Conservation (phyloP, 1,140 invertebrate genomes). For the Euura lappo region DNA sequence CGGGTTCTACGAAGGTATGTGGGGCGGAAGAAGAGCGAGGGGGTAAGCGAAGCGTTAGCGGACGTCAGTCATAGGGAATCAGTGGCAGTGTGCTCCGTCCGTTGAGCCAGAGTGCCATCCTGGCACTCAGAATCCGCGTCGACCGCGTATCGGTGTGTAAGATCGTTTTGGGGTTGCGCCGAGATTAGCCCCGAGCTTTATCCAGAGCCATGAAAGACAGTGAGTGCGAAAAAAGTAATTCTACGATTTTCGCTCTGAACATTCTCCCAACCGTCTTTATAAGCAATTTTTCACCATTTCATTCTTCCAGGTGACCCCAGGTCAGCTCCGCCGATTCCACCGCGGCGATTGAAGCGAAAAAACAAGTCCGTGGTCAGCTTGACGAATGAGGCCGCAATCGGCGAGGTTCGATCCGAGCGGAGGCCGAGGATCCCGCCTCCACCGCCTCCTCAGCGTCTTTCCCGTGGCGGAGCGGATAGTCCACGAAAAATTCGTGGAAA, state of each 20-base stretch:
- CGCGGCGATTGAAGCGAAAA: constrained; percentile 50
- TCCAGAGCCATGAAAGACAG: constrained; percentile 2
- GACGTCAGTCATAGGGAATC: not conserved
- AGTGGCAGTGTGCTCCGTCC: not conserved
- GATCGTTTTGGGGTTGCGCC: not conserved
- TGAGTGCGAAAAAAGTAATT: not conserved
- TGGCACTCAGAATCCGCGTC: not conserved
- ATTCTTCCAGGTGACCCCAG: constrained; percentile 42
- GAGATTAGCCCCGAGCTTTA: not conserved
- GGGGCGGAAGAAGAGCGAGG: not conserved
- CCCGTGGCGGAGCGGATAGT: not conserved
- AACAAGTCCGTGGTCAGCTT: constrained; percentile 14
- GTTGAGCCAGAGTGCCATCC: not conserved
- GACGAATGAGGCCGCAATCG: constrained; percentile 12
- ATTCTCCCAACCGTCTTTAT: no score
- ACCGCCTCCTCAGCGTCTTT: constrained; percentile 29
- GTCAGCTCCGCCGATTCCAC: constrained; percentile 50
- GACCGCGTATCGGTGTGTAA: not conserved
- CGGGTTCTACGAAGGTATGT: not conserved
- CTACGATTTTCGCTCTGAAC: no score
- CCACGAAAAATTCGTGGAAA: not conserved
- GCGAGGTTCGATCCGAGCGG: constrained; percentile 16
- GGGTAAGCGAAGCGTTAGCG: not conserved
- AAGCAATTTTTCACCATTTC: not conserved
- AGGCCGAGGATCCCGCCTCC: constrained; percentile 37